Percentiles rank a stretch among this genome's conserved stretches.
phyloP scores from a whole-genome alignment of 2,888 invertebrate genomes.

The Oscheius onirici region DNA sequence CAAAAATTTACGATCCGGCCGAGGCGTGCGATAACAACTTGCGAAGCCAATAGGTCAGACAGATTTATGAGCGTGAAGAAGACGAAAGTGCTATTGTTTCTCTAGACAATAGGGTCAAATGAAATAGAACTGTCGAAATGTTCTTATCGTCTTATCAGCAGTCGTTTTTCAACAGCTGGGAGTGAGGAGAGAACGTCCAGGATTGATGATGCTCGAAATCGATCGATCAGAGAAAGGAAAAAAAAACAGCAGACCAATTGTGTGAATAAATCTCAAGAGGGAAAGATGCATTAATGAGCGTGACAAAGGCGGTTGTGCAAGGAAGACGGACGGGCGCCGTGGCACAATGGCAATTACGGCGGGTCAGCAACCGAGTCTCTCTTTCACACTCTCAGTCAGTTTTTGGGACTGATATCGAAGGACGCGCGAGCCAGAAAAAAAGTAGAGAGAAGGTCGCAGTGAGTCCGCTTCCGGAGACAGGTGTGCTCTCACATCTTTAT shows the following conservation, averaged over 20 bases:
- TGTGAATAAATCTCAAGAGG: neutral
- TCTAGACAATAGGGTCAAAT: neutral
- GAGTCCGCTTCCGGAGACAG: neutral
- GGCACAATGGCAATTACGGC: slow-evolving; percentile 29
- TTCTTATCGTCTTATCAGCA: too few species aligned
- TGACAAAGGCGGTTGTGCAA: slow-evolving; percentile 12
- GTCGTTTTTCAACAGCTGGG: neutral
- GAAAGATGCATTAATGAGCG: slow-evolving; percentile 21
- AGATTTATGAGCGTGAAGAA: slow-evolving; percentile 9
- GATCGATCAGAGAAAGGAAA: neutral
- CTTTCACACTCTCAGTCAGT: too few species aligned
- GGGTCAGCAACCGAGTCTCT: slow-evolving; percentile 5
- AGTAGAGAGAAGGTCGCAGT: slow-evolving; percentile 19
- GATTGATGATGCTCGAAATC: neutral
- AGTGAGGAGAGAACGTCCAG: neutral
- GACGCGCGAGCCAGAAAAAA: slow-evolving; percentile 3
- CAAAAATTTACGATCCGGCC: too few species aligned
- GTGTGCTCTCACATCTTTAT: slow-evolving; percentile 1
- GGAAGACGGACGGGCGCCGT: slow-evolving; percentile 5
- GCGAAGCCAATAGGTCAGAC: neutral
- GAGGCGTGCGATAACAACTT: too few species aligned
- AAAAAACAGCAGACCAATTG: neutral
- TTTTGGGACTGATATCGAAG: neutral
- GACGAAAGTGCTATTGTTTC: too few species aligned
- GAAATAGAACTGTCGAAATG: neutral